A percentile compares a stretch with the other conserved stretches of the same genome.
phyloP scores from a whole-genome alignment of 2,888 invertebrate genomes.

The Venusia cambrica region DNA sequence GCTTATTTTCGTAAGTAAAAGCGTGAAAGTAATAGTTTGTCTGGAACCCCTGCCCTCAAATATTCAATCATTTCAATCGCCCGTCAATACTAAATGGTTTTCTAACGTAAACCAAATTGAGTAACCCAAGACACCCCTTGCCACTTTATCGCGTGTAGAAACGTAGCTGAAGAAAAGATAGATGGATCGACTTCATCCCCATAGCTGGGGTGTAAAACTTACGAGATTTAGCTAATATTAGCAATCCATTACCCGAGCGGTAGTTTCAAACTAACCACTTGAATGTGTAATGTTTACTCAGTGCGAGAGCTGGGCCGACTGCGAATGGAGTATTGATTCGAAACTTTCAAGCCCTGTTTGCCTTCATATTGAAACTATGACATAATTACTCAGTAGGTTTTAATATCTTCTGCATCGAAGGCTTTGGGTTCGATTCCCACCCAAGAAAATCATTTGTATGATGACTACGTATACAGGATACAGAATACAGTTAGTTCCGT shows the following conservation, averaged over 20 bases:
- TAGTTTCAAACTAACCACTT: slow-evolving; percentile 36
- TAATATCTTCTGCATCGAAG: no score
- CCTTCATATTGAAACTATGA: no score
- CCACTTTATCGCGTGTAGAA: slow-evolving; percentile 40
- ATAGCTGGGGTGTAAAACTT: slow-evolving; percentile 56
- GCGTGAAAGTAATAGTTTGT: slow-evolving; percentile 13
- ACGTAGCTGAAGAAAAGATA: slow-evolving; percentile 68
- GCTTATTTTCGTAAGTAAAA: slow-evolving; percentile 13
- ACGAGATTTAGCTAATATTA: slow-evolving; percentile 77
- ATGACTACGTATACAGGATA: no score
- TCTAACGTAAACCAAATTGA: slow-evolving; percentile 39
- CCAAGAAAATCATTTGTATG: no score
- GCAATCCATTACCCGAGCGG: slow-evolving; percentile 69
- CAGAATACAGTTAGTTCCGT: no score
- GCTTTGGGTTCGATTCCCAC: no score
- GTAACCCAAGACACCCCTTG: slow-evolving; percentile 44
- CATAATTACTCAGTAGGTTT: no score
- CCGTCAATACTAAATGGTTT: slow-evolving; percentile 28
- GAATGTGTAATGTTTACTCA: slow-evolving; percentile 29
- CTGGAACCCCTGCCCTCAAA: slow-evolving; percentile 17
- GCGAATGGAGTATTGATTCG: slow-evolving; percentile 36
- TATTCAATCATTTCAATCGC: slow-evolving; percentile 24
- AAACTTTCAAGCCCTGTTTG: no score
- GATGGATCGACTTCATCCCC: slow-evolving; percentile 61
- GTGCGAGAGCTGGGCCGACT: slow-evolving; percentile 21